Conservation (phyloP, 2,888 invertebrate species). For the Arenicola marina region DNA sequence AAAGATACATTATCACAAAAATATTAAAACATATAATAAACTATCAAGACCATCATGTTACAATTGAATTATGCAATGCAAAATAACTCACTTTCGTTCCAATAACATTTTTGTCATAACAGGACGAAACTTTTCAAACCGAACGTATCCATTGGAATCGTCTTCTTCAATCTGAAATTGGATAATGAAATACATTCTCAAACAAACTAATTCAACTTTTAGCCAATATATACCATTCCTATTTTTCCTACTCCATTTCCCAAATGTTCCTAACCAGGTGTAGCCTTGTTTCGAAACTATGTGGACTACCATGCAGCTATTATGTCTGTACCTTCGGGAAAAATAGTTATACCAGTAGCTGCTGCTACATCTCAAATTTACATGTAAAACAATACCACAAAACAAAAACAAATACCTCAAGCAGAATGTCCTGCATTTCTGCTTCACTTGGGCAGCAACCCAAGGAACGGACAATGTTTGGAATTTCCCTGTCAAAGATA, state of each 20-base stretch:
- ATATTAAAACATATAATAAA: too few species aligned
- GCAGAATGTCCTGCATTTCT: constrained; percentile 85
- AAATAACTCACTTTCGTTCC: constrained; percentile 74
- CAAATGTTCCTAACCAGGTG: not conserved
- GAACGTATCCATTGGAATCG: constrained; percentile 70
- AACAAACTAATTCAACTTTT: too few species aligned
- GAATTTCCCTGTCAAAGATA: constrained; percentile 76
- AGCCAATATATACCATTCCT: too few species aligned
- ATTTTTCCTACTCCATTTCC: too few species aligned
- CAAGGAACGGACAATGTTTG: constrained; percentile 84
- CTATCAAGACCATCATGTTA: not conserved
- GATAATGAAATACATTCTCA: not conserved
- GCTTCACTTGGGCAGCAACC: constrained; percentile 85
- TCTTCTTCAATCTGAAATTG: constrained; percentile 72
- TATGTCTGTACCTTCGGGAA: too few species aligned
- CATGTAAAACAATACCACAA: too few species aligned
- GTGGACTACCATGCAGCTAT: too few species aligned
- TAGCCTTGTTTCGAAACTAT: not conserved
- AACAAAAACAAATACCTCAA: constrained; percentile 65
- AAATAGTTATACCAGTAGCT: too few species aligned
- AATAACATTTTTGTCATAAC: constrained; percentile 78
- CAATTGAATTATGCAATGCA: not conserved
- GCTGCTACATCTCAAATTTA: too few species aligned
- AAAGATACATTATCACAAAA: too few species aligned
- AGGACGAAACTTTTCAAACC: constrained; percentile 77